Evolutionary conservation across 2,888 invertebrate species (phyloP).

Genomic region (Amblyteles armatorius): DNA sequence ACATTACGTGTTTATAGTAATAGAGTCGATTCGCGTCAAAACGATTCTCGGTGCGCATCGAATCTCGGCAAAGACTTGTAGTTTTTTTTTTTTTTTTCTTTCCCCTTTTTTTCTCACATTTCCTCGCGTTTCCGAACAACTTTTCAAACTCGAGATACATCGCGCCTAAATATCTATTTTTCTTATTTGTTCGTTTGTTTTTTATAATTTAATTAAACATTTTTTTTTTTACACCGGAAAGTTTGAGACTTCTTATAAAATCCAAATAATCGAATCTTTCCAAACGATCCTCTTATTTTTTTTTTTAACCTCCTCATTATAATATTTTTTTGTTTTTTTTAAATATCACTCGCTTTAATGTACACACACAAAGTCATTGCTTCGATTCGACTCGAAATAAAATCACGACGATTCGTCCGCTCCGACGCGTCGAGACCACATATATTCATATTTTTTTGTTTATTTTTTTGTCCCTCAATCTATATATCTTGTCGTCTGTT

Average conservation of each 20-base stretch:
- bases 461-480: constrained; percentile 73
- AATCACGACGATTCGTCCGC: constrained; percentile 71
- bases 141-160: constrained; percentile 13
- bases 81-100: constrained; percentile 49
- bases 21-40: constrained; percentile 77
- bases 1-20: constrained; percentile 81
- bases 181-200: too few species aligned
- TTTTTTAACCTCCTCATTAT: constrained; percentile 15
- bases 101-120: neutral
- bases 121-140: constrained; percentile 15
- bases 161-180: constrained; percentile 25
- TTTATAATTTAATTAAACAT: constrained; percentile 1
- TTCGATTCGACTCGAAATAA: constrained; percentile 48
- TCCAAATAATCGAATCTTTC: constrained; percentile 35
- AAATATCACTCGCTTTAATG: constrained; percentile 48
- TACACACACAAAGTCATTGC: constrained; percentile 58
- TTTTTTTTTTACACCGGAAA: constrained; percentile 53
- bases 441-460: constrained; percentile 75
- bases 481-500: constrained; percentile 68
- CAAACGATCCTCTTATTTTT: neutral
- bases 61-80: constrained; percentile 53
- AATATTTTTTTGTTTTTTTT: neutral
- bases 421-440: constrained; percentile 79
- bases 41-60: constrained; percentile 73
- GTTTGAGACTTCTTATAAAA: constrained; percentile 13